Evolutionary conservation across 2,113 vertebrate genomes (phyloP), one percentile per base, ranked within the genome.

Genomic region (Melanotaenia duboulayi): DNA sequence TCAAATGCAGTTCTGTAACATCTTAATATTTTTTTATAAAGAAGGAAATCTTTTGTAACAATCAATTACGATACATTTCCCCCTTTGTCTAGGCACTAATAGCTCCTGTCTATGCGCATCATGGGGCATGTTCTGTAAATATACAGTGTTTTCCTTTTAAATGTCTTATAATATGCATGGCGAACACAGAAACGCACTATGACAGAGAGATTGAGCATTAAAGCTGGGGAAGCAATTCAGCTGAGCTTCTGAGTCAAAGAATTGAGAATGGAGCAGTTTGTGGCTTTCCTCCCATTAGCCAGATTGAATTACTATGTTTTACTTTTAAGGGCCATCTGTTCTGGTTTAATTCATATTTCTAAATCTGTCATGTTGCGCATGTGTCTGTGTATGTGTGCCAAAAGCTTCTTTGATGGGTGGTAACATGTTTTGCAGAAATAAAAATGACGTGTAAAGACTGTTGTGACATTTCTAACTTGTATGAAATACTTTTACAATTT

Each of bases 321-420:
- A 89, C 91, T 91, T 89, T 91, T 91, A 92, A 80, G 83, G 89
- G 84, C 91, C 92, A 92, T 94, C 94, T 93, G 91, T 91, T 94
- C 86, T 90, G 82, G 81, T 92, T 92, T 92, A 90, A 91, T 84
- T 91, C 88, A 89, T 92, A 90, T 85, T 91, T 93, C 86, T 87
- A 90, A 90, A 90, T 84, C 62, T 83, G 82, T 86, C 81, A 72
- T 90, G 85, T 83, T 84, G 62, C 79, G 84, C 78, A 55, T 68
- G 57, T 78, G 72, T 67, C 46, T 67, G 57, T 90, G 60, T 74
- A 20, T 83, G 59, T 72, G 23, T 74, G 69, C 54, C 65, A 65
- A 76, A 71, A 9, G n/a, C 52, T 58, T 81, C 62, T 89, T 77
- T 85, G 84, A 85, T 81, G 85, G 80, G 72, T 69, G 69, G 74